phyloP scores from a whole-genome alignment of 2,888 invertebrate species.

The Cephus rjabovi region DNA sequence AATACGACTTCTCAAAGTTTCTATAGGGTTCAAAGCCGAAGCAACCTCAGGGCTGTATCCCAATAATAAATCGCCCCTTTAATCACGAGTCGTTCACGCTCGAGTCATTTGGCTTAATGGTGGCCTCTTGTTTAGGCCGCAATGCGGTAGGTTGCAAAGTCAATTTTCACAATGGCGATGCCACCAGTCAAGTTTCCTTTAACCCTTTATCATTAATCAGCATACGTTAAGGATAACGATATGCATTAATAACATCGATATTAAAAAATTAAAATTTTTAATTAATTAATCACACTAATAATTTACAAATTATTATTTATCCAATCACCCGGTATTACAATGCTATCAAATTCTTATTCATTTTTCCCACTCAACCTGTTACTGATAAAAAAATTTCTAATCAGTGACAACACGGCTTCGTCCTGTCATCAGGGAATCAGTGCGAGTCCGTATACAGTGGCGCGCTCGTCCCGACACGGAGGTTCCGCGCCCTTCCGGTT shows the following conservation, averaged over 20 bases:
- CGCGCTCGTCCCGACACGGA: conserved; percentile 46
- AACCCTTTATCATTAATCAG: conserved; percentile 53
- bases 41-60: conserved; percentile 19
- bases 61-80: conserved; percentile 62
- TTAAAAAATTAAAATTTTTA: background rate
- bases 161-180: conserved; percentile 35
- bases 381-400: background rate
- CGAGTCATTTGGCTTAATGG: conserved; percentile 54
- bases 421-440: conserved; percentile 61
- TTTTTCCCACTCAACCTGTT: background rate
- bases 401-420: background rate
- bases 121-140: conserved; percentile 55
- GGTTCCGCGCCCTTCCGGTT: conserved; percentile 67
- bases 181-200: conserved; percentile 41
- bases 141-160: conserved; percentile 49
- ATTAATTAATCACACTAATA: background rate
- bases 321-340: background rate
- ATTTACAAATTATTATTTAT: background rate
- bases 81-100: conserved; percentile 59
- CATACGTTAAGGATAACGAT: conserved; percentile 28
- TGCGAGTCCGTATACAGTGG: conserved; percentile 52
- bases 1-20: background rate
- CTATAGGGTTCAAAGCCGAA: no score
- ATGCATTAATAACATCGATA: background rate
- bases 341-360: background rate